Evolutionary conservation across 2,113 vertebrate species (phyloP).

Genomic region (Oostethus manadensis): DNA sequence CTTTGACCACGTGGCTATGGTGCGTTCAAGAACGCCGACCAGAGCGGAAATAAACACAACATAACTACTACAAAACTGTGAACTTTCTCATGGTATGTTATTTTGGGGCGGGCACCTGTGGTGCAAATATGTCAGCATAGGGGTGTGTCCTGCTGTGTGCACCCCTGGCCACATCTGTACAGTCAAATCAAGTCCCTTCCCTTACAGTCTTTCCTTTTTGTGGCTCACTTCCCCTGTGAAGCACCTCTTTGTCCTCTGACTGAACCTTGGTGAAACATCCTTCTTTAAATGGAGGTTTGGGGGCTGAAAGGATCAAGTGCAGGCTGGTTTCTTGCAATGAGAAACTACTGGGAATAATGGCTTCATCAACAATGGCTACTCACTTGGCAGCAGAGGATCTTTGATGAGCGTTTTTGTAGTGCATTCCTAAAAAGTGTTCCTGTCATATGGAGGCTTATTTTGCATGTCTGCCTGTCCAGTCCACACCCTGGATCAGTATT

Average conservation of each 20-base stretch:
- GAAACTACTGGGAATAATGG: conserved; percentile 17
- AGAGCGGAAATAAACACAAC: no score
- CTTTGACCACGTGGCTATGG: no score
- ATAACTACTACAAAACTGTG: no score
- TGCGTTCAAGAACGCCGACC: no score
- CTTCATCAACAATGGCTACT: conserved; percentile 8
- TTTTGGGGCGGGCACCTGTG: no score
- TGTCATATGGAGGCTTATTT: no score
- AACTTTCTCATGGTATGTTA: no score
- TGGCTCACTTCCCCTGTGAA: conserved; percentile 33
- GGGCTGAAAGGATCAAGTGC: conserved; percentile 16
- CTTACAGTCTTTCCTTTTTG: conserved; percentile 51
- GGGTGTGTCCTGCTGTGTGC: conserved; percentile 51
- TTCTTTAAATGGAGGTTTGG: conserved; percentile 47
- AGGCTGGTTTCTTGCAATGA: conserved; percentile 17
- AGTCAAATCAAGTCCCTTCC: conserved; percentile 66
- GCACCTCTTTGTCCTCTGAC: conserved; percentile 57
- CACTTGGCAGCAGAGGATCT: background rate
- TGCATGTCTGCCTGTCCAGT: no score
- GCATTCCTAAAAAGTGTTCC: background rate
- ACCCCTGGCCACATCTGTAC: conserved; percentile 57
- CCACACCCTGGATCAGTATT: no score
- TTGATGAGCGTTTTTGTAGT: no score
- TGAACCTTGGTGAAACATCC: conserved; percentile 59
- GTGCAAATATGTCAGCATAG: conserved; percentile 50